phyloP scores from a whole-genome alignment of 2,797 vertebrate genomes.

The Brotogeris chrysoptera region DNA sequence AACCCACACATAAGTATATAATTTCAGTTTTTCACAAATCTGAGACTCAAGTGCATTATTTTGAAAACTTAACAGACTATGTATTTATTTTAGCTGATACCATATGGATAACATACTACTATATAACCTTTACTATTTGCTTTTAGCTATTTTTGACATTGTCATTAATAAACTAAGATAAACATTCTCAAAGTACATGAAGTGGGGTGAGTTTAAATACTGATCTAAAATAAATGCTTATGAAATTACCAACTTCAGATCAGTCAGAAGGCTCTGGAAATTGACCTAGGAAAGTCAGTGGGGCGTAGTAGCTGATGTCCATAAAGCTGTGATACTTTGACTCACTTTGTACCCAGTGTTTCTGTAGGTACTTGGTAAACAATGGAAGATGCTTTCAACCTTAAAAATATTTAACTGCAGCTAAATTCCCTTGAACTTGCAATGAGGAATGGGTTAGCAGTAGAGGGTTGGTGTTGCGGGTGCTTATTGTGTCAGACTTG shows the following conservation, averaged over 20 bases:
- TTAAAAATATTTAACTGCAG: not conserved
- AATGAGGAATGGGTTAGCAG: not conserved
- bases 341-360: not conserved
- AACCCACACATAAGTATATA: not conserved
- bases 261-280: not conserved
- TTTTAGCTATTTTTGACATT: not conserved
- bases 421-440: fast-evolving
- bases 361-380: not conserved
- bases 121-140: not conserved
- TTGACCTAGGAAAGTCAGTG: not conserved
- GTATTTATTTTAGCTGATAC: not conserved
- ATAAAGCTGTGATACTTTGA: not conserved
- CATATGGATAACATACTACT: not conserved
- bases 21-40: not conserved
- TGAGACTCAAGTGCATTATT: not conserved
- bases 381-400: not conserved
- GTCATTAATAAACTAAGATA: not conserved
- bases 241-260: not conserved
- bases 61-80: not conserved
- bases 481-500: not conserved
- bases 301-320: not conserved
- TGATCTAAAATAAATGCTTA: not conserved
- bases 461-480: not conserved
- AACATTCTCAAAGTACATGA: not conserved
- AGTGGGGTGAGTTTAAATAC: not conserved